Evolutionary conservation across 2,797 vertebrate genomes (phyloP).

Genomic region (Pachyuromys duprasi): DNA sequence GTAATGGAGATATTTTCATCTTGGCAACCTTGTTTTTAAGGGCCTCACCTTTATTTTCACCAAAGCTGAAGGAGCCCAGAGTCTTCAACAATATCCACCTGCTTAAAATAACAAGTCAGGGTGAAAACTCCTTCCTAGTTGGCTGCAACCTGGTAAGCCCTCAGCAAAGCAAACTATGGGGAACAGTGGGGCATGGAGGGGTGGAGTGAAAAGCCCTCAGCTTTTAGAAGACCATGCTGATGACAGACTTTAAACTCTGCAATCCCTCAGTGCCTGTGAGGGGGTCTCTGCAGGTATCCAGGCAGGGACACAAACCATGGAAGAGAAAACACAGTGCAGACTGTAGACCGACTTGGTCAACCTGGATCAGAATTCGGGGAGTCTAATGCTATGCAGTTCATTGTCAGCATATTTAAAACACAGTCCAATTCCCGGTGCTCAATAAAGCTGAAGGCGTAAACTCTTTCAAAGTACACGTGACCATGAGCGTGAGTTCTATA

Average conservation of each 20-base stretch:
- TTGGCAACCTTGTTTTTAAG: not conserved
- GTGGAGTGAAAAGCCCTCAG: not conserved
- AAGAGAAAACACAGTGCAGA: not conserved
- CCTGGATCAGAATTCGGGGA: not conserved
- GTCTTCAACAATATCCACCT: not conserved
- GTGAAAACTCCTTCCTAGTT: not conserved
- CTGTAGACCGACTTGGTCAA: not conserved
- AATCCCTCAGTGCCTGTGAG: not conserved
- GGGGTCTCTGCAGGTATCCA: not conserved
- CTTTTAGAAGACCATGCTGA: not conserved
- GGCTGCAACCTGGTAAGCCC: not conserved
- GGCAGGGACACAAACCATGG: not conserved
- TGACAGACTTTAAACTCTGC: not conserved
- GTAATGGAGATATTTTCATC: not conserved
- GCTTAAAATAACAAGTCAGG: not conserved
- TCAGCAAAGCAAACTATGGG: not conserved
- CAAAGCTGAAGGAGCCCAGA: not conserved
- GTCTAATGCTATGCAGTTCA: not conserved
- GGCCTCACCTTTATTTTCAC: not conserved
- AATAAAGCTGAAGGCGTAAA: not conserved
- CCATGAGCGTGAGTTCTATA: not conserved
- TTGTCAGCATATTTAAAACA: not conserved
- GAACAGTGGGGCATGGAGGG: not conserved
- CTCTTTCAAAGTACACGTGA: not conserved
- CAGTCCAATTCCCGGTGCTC: not conserved